Base-by-base conservation (phyloP, 2,888 invertebrate species). In the Saturnia pavonia region DNA sequence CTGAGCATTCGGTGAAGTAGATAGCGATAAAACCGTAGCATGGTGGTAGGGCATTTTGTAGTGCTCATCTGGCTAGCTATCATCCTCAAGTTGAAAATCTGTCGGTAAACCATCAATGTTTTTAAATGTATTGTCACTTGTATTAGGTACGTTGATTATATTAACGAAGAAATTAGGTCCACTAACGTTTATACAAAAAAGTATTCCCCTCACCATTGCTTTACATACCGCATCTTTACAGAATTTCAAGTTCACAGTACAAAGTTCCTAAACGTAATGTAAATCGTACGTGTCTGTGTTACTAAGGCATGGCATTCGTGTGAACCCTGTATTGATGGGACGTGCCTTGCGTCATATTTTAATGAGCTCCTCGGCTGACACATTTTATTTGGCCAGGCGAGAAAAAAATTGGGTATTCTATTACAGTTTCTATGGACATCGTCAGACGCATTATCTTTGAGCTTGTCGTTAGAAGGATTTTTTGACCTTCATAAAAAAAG, bases 341-440 rank as follows among this genome's bases (percentile, higher is more conserved):
- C 65, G 65, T 65, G 65, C 40, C n/a, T 34, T 19, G 40, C 65
- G 65, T n/a, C 65, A 65, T 40, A 65, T 65, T 65, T 65, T 40
- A 40, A 65, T 65, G 65, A 65, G 40, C 65, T 40, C 57, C 40
- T 65, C 65, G 65, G 40, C 40, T n/a, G 40, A 22, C 40, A 34
- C 40, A 19, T 25, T 65, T 65, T 40, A n/a, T 40, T 65, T 7
- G 34, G 0, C n/a, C 12, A 40, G 0, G 65, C 34, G 19, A 65
- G 40, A 40, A n/a, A 65, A 40, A 40, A 8, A 65, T 40, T 63
- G 34, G 14, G 34, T 40, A 22, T 34, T 40, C 65, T 19, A 65
- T 65, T 65, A 65, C 40, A 40, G 65, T 65, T 65, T 63, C 27
- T 63, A 25, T 57, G 12, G 57, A 25, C 25, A 25, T 57, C 54